phyloP scores from a whole-genome alignment of 2,888 invertebrate genomes.

The Cephus sareptanus region DNA sequence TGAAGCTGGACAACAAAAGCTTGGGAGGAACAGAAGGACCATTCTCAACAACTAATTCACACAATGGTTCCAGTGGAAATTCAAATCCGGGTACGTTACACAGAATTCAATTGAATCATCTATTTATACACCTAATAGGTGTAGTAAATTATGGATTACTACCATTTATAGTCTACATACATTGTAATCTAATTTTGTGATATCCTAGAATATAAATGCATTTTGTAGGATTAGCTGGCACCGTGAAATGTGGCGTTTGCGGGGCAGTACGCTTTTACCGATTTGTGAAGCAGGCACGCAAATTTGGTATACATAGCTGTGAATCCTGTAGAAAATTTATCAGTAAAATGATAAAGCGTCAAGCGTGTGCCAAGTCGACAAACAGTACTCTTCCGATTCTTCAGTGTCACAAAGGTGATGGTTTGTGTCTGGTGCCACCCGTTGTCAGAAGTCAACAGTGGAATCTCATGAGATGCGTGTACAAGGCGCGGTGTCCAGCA shows the following conservation, averaged over 20 bases:
- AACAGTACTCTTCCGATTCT: conserved; percentile 70
- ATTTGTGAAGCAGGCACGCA: conserved; percentile 82
- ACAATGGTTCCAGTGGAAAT: conserved; percentile 43
- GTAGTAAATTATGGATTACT: background rate
- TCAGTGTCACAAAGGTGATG: conserved; percentile 78
- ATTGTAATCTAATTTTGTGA: background rate
- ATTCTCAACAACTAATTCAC: conserved; percentile 68
- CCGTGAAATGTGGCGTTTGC: conserved; percentile 83
- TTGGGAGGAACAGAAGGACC: conserved; percentile 72
- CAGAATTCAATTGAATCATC: background rate
- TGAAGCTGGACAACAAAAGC: conserved; percentile 70
- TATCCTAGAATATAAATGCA: background rate
- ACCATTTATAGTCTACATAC: background rate
- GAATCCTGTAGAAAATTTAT: conserved; percentile 90
- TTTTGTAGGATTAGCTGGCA: conserved; percentile 71
- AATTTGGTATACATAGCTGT: conserved; percentile 87
- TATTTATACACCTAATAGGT: background rate
- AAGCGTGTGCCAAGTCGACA: conserved; percentile 70
- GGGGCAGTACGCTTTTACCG: conserved; percentile 81
- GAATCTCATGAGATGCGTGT: conserved; percentile 76
- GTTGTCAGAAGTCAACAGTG: conserved; percentile 78
- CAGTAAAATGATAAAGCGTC: conserved; percentile 81
- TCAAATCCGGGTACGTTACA: conserved; percentile 48
- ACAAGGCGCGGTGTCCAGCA: conserved; percentile 82
- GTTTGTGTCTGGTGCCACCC: conserved; percentile 79